These are phyloP conservation scores for Rhingia rostrata DNA, from an alignment of 2,888 invertebrate species.

Conservation along the genomic window DNA sequence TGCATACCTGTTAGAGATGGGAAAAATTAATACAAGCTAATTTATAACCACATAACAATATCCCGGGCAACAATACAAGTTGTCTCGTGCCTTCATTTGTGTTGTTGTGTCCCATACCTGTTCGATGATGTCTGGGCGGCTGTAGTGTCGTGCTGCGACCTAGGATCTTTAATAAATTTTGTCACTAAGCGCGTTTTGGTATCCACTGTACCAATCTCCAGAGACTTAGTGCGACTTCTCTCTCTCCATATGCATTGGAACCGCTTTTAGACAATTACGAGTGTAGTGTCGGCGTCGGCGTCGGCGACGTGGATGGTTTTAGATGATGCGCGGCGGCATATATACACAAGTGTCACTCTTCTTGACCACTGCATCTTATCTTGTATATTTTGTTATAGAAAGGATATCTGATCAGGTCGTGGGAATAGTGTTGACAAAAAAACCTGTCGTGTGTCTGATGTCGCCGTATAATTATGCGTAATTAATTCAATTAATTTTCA, in stretches of 20 bases:
- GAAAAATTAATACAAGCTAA: conserved; percentile 64
- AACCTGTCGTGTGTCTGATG: conserved; percentile 64
- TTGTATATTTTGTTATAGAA: conserved; percentile 61
- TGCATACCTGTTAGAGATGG: conserved; percentile 60
- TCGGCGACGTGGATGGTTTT: conserved; percentile 11
- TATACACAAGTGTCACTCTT: conserved; percentile 55
- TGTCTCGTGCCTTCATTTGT: conserved; percentile 64
- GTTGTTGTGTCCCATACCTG: conserved; percentile 49
- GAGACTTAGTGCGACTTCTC: background rate
- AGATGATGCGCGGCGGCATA: conserved; percentile 54
- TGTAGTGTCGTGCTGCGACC: conserved; percentile 61
- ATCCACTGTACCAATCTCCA: conserved; percentile 14
- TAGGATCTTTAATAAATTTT: conserved; percentile 63
- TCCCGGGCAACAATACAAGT: conserved; percentile 64
- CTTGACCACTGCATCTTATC: conserved; percentile 55
- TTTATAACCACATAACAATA: conserved; percentile 68
- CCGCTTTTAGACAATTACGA: conserved; percentile 44
- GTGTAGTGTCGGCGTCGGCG: conserved; percentile 38
- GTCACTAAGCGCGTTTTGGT: conserved; percentile 57
- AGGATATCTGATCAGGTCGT: conserved; percentile 60
- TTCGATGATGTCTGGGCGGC: conserved; percentile 57
- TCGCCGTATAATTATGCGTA: conserved; percentile 58
- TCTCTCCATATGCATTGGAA: conserved; percentile 23
- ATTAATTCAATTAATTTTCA: conserved; percentile 62
- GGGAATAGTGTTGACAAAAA: conserved; percentile 63